Base-by-base conservation (phyloP, 1,140 invertebrate species). In the Drosophila nigromelanica region DNA sequence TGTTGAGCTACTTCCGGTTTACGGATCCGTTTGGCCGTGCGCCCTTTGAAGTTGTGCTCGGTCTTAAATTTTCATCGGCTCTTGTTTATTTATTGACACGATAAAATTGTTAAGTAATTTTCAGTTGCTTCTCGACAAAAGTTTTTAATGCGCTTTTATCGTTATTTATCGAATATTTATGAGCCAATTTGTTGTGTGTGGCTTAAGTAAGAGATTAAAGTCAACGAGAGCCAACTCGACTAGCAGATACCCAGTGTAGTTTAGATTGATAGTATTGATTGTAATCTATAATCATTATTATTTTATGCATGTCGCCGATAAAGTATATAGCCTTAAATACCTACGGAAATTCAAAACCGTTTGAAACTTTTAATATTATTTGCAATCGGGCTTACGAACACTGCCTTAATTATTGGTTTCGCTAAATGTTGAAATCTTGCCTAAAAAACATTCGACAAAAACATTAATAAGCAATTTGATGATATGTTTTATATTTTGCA, bases 1-100 rank as follows among this genome's bases (percentile, higher is more conserved):
- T 86, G 82, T 86, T 87, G 79, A 89, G 83, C 83, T 71, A 87
- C 82, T 87, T 87, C 83, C 83, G 81, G 55, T 59, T 70, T 52
- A 39, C 60, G 24, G 56, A 47, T 15, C 37, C 12, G 47, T 24
- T 55, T 48, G n/a, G 45, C 18, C 52, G 24, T 58, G 24, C 39
- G 24, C 56, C 40, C 67, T 78, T 78, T 78, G 76, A 79, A 77
- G 77, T 78, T 82, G 62, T 39, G 40, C 43, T 51, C 24, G 14
- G 48, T 47, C 69, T 81, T 64, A 72, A 80, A 82, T 82, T 69
- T 81, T 75, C 64, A 58, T 74, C 30, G 52, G 72, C 47, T 62
- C 66, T 74, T 73, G 43, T 77, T 76, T 73, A 72, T 76, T 76
- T 63, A 72, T 76, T 79, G 68, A 66, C 43, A 69, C 43, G 60